These are phyloP conservation scores for Pycnonotus jocosus DNA, from an alignment of 2,113 vertebrate genomes.

Conservation along the genomic window DNA sequence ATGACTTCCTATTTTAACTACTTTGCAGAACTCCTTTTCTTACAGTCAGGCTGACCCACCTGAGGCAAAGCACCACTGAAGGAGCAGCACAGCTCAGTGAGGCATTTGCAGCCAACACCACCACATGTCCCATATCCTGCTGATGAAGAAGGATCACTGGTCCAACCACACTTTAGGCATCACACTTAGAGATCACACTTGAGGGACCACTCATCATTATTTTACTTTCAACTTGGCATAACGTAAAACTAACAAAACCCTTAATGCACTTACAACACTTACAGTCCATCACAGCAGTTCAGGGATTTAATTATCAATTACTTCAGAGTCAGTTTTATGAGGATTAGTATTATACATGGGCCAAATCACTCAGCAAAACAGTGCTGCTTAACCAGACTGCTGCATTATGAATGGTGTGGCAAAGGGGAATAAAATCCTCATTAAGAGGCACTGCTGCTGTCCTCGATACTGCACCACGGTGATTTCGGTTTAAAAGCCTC, in stretches of 20 bases:
- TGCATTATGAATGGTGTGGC: neutral
- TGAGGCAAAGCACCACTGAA: neutral
- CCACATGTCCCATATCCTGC: neutral
- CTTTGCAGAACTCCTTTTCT: neutral
- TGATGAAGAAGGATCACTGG: neutral
- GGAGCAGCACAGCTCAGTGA: neutral
- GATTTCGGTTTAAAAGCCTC: neutral
- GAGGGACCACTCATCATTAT: neutral
- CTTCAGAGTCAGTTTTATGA: neutral
- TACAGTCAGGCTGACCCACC: neutral
- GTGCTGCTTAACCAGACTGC: neutral
- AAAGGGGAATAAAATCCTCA: constrained; percentile 42
- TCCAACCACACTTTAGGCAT: neutral
- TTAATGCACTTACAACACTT: neutral
- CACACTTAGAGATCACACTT: neutral
- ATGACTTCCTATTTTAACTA: neutral
- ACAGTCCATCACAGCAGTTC: neutral
- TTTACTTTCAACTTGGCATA: neutral
- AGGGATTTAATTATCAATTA: constrained; percentile 34
- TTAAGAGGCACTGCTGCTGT: neutral
- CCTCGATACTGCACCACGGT: neutral
- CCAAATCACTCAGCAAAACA: constrained; percentile 20
- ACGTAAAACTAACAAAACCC: neutral
- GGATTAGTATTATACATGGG: neutral
- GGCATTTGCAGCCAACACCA: neutral